phyloP scores from a whole-genome alignment of 2,888 invertebrate genomes.

The Pycnomerus fuliginosus region DNA sequence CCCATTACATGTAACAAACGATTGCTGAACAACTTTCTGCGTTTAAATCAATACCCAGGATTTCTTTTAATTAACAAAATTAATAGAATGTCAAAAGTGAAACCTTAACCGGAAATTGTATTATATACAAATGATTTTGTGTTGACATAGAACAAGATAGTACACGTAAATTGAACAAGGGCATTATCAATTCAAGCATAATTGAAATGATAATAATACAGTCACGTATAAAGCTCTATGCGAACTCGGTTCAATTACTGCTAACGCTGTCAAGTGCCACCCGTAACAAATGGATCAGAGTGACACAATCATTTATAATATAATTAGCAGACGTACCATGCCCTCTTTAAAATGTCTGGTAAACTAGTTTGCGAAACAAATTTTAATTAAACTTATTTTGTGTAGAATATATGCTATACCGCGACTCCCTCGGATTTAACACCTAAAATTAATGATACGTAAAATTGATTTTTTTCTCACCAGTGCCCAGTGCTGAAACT shows the following conservation, averaged over 20 bases:
- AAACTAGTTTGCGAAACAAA: no score
- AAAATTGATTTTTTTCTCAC: slow-evolving; percentile 18
- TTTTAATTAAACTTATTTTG: no score
- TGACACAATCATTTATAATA: slow-evolving; percentile 24
- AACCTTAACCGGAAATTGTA: slow-evolving; percentile 18
- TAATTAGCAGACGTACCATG: slow-evolving; percentile 22
- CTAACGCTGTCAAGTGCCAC: slow-evolving; percentile 18
- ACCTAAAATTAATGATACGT: slow-evolving; percentile 14
- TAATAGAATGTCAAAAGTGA: no score
- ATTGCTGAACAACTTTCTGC: no score
- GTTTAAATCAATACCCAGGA: no score
- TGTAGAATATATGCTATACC: no score
- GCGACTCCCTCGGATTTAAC: slow-evolving; percentile 7
- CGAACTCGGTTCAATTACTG: slow-evolving; percentile 14
- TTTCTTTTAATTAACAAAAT: no score
- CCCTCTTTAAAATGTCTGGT: no score
- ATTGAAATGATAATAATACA: slow-evolving; percentile 29
- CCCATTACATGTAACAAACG: no score
- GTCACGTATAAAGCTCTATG: slow-evolving; percentile 11
- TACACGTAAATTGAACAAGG: slow-evolving; percentile 8
- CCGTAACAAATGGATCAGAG: slow-evolving; percentile 20
- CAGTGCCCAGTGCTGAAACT: no score
- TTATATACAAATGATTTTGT: slow-evolving; percentile 4
- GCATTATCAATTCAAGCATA: slow-evolving; percentile 20
- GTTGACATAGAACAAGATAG: slow-evolving; percentile 11